A percentile compares a stretch with the other conserved stretches of the same genome.
Conservation (phyloP, 1,140 invertebrate genomes). For the Orchestia grillus region DNA sequence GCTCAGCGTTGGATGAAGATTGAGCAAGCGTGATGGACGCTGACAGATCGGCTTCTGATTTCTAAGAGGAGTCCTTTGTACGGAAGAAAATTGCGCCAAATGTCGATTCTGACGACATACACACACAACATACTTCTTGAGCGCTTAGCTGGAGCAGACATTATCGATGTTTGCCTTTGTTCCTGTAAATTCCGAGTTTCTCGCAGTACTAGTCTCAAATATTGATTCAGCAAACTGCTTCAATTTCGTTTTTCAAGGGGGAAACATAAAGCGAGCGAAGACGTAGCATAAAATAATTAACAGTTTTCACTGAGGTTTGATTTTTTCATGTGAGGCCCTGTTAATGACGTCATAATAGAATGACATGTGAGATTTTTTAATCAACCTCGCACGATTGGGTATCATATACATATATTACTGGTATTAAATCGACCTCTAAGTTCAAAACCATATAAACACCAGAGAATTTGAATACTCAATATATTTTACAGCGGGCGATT, state of each 20-base stretch:
- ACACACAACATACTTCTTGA: background rate
- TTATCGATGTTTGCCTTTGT: background rate
- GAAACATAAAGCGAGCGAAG: background rate
- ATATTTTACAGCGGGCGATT: no score
- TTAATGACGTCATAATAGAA: no score
- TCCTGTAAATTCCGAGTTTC: background rate
- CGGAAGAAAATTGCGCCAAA: background rate
- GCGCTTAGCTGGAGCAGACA: background rate
- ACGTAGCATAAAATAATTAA: background rate
- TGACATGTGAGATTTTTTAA: no score
- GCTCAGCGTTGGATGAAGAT: background rate
- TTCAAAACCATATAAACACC: no score
- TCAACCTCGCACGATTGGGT: no score
- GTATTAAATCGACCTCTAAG: no score
- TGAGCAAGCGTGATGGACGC: constrained; percentile 4
- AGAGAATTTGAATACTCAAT: no score
- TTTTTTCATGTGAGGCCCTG: background rate
- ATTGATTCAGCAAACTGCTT: background rate
- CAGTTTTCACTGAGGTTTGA: background rate
- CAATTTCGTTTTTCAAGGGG: background rate
- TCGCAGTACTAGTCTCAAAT: background rate
- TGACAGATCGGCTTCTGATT: background rate
- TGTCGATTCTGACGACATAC: background rate
- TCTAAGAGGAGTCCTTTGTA: background rate
- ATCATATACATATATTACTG: no score